Conservation (phyloP, 1,140 invertebrate species). For the Nylanderia fulva region DNA sequence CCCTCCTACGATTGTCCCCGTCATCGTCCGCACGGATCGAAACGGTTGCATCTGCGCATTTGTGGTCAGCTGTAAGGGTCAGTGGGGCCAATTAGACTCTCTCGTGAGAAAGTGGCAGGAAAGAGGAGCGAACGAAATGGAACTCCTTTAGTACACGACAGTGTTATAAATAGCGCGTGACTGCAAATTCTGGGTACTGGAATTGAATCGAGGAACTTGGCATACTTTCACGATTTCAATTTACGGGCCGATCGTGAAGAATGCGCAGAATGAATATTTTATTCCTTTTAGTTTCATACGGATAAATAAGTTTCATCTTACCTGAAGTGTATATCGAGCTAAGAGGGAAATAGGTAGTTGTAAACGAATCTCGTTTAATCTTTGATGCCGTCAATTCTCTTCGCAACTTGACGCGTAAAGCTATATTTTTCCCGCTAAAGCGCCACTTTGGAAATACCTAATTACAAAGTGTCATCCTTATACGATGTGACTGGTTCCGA, state of each 20-base stretch:
- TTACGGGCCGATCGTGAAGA: not conserved
- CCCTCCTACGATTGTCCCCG: conserved; percentile 62
- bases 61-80: conserved; percentile 71
- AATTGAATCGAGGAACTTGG: not conserved
- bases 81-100: conserved; percentile 67
- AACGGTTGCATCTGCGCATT: conserved; percentile 72
- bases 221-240: conserved; percentile 30
- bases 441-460: not conserved
- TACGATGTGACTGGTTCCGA: not conserved
- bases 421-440: not conserved
- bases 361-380: conserved; percentile 33
- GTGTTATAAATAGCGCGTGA: conserved; percentile 55
- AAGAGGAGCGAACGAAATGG: conserved; percentile 54
- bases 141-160: conserved; percentile 41
- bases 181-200: conserved; percentile 41
- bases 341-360: not conserved
- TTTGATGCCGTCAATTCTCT: conserved; percentile 33
- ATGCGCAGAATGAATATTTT: too few relatives aligned
- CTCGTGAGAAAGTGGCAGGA: conserved; percentile 62
- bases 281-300: not conserved
- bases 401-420: not conserved
- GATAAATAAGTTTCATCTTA: not conserved
- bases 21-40: conserved; percentile 62
- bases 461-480: conserved; percentile 38
- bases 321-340: not conserved